Evolutionary conservation across 2,888 invertebrate species (phyloP), one percentile per base, ranked within the genome.

Genomic region (Troides helena): DNA sequence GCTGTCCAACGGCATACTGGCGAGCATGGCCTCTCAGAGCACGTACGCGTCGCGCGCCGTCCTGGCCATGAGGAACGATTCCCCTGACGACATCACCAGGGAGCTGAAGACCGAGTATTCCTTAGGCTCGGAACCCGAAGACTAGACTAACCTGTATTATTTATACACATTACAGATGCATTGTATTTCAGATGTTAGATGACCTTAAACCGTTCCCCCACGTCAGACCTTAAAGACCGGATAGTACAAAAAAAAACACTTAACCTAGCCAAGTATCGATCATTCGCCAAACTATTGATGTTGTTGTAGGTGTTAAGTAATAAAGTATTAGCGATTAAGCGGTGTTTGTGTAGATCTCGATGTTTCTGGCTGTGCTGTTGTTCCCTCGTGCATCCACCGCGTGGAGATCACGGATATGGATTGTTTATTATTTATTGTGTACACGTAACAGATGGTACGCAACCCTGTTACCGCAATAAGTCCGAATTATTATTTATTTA

Each of bases 1-100:
- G 12, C 78, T 92, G 71, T 92, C 92, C 0, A 92, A 92, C 76
- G 91, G 92, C 18, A 92, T 92, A 62, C 70, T 92, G 57, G 88
- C 92, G 1, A 90, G 91, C 64, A 91, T 92, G 87, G 82, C 89
- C 1, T 84, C 90, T 1, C 90, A 89, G 71, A 85, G 85, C 70
- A 78, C 81, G 7, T 88, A 83, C 71, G 85, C 83, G 2, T 84
- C 88, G 5, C 83, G 88, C 17, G 81, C 77, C 12, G 78, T 85
- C 23, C 78, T 82, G 80, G 85, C 82, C 8, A 70, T 88, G 61
- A 80, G 86, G 57, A 87, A 86, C 68, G 90, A 90, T 75, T 89
- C 90, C 25, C 90, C 89, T 0, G 91, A 89, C 68, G 90, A 90
- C 68, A 79, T 91, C 82, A 84, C 79, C 71, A 81, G 86, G 72